Base-by-base conservation (phyloP, 2,113 vertebrate genomes). In the Colistium nudipinnis region DNA sequence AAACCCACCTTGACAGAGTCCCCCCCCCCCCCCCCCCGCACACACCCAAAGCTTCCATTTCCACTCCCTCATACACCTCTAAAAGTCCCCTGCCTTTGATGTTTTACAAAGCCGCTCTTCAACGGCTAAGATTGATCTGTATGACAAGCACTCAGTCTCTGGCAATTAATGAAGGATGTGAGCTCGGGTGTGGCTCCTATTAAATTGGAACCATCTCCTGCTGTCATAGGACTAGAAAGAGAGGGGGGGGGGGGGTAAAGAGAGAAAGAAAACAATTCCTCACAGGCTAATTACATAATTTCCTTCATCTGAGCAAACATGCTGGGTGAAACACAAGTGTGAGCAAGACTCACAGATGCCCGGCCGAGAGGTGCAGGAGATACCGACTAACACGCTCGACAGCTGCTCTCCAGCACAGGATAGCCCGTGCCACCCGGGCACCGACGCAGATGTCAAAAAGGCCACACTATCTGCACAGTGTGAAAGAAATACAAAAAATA, bases 281-380 rank as follows among this genome's bases (percentile, higher is more conserved):
- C 91, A 92, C 80, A 76, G 87, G 93, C 93, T 95, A 97, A 98
- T 96, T 96, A 94, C 93, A 94, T 96, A 95, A 96, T 96, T 95
- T 98, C 94, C 93, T 95, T 94, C 94, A 95, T 96, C 94, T 95
- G 95, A 96, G 88, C 93, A 96, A 98, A 97, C 90, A 96, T 53
- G 86, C 90, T 86, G 85, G 87, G 89, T 89, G 92, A 86, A 87
- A 76, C n/a, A 78, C 79, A 81, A 84, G 84, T 81, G 86, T 85
- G 85, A 87, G 87, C 76, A 80, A 87, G 82, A 55, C 75, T 76
- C 60, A 36, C 62, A 82, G 74, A 84, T 89, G 79, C 78, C 78
- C 76, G 59, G 71, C 61, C 30, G 44, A 61, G 74, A 73, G 73
- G 71, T 82, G 79, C 77, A 47, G 73, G 78, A 47, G 61, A 85